Percentiles rank a stretch among this genome's conserved stretches.
These are phyloP conservation scores for Campylorhamphus procurvoides DNA, from an alignment of 2,113 vertebrate genomes.

Conservation along the genomic window DNA sequence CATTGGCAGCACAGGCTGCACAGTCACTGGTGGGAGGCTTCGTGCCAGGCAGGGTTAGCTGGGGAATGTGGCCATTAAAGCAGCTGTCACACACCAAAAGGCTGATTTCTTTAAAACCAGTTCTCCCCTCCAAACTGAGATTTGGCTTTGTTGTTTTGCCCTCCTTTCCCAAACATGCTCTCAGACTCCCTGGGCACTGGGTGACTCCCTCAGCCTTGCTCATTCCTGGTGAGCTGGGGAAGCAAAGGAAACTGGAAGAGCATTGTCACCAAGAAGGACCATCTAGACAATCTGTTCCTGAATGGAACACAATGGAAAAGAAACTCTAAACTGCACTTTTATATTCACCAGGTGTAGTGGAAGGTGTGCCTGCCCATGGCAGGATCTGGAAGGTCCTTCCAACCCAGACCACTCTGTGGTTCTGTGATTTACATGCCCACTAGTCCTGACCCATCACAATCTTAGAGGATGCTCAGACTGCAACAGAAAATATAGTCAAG, in stretches of 20 bases:
- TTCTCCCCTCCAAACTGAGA: background rate
- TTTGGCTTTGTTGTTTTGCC: background rate
- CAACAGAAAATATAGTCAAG: background rate
- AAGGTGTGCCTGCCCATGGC: background rate
- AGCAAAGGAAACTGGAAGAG: background rate
- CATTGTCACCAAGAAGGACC: background rate
- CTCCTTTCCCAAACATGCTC: background rate
- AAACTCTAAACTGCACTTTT: background rate
- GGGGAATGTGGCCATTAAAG: background rate
- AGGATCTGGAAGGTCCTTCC: background rate
- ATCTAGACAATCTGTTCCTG: background rate
- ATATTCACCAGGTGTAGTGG: background rate
- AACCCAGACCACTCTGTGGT: background rate
- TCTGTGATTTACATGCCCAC: background rate
- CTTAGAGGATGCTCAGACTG: background rate
- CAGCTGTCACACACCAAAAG: background rate
- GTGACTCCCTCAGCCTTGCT: background rate
- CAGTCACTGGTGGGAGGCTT: background rate
- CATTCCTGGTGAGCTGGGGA: background rate
- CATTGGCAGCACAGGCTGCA: background rate
- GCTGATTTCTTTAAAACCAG: background rate
- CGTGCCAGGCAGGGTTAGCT: background rate
- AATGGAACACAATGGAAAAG: background rate
- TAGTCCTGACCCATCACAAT: background rate
- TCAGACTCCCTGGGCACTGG: background rate